Evolutionary conservation across 2,113 vertebrate genomes (phyloP).

Genomic region (Cyprinodon brontotheroides): DNA sequence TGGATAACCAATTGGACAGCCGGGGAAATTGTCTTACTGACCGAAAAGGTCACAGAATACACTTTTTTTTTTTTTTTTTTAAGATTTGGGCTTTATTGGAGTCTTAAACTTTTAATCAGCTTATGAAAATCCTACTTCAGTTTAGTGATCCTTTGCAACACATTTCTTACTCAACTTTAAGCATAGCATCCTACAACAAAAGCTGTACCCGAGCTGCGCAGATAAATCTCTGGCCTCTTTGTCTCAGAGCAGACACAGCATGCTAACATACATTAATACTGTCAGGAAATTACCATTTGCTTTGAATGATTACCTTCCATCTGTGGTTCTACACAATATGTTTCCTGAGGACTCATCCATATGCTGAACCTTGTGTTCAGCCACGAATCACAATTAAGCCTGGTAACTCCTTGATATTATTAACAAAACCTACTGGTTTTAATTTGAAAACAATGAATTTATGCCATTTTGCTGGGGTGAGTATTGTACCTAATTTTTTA

Average conservation of each 20-base stretch:
- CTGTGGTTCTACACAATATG: slow-evolving; percentile 3
- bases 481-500: slow-evolving; percentile 17
- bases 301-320: slow-evolving; percentile 36
- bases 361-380: background rate
- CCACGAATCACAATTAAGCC: slow-evolving; percentile 6
- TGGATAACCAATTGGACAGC: no score
- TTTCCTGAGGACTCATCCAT: slow-evolving; percentile 1
- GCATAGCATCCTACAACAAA: no score
- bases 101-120: no score
- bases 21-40: no score
- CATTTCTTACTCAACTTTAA: no score
- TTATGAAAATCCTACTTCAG: no score
- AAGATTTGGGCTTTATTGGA: no score
- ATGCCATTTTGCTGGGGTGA: slow-evolving; percentile 15
- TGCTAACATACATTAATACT: background rate
- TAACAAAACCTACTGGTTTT: slow-evolving; percentile 24
- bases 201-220: no score
- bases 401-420: background rate
- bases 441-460: slow-evolving; percentile 27
- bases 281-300: background rate
- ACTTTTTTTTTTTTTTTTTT: no score
- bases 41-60: no score
- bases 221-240: background rate
- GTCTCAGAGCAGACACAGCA: background rate
- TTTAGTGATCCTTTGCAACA: no score